phyloP scores from a whole-genome alignment of 2,113 vertebrate species.

The Dinomys branickii region DNA sequence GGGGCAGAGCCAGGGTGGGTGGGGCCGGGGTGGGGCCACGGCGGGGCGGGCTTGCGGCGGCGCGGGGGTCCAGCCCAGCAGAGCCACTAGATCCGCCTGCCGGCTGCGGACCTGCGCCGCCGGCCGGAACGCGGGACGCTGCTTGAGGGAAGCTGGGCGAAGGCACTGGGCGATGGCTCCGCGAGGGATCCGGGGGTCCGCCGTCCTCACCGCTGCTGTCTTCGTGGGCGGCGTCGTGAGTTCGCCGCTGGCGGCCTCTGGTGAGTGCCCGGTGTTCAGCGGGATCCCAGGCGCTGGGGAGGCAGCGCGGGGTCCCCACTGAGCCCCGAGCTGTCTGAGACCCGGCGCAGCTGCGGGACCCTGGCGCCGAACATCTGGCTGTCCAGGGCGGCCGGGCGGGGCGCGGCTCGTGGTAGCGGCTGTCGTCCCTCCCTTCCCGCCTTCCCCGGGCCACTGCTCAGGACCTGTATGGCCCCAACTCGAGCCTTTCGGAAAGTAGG shows the following conservation, averaged over 20 bases:
- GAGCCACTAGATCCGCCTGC: accelerated
- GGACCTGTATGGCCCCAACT: neutral
- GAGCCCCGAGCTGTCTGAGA: neutral
- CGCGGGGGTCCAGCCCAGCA: neutral
- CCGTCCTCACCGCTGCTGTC: conserved; percentile 49
- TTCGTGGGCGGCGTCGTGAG: conserved; percentile 68
- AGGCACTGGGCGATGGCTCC: conserved; percentile 60
- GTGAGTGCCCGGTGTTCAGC: conserved; percentile 54
- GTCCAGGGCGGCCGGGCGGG: neutral
- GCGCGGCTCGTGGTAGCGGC: neutral
- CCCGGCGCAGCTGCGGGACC: neutral
- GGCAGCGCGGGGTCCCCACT: neutral
- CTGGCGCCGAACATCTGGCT: neutral
- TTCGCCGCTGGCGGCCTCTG: conserved; percentile 60
- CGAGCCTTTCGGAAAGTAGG: neutral
- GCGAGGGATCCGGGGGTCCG: neutral
- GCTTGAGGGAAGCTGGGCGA: neutral
- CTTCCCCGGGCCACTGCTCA: conserved; percentile 6
- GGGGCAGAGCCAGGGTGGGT: neutral
- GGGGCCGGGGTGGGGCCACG: neutral
- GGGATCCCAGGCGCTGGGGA: neutral
- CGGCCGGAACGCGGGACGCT: neutral
- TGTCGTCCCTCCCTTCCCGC: neutral
- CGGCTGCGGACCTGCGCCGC: neutral
- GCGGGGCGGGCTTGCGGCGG: neutral